Evolutionary conservation across 2,113 vertebrate genomes (phyloP), one percentile per base, ranked within the genome.

Genomic region (Python bivittatus): DNA sequence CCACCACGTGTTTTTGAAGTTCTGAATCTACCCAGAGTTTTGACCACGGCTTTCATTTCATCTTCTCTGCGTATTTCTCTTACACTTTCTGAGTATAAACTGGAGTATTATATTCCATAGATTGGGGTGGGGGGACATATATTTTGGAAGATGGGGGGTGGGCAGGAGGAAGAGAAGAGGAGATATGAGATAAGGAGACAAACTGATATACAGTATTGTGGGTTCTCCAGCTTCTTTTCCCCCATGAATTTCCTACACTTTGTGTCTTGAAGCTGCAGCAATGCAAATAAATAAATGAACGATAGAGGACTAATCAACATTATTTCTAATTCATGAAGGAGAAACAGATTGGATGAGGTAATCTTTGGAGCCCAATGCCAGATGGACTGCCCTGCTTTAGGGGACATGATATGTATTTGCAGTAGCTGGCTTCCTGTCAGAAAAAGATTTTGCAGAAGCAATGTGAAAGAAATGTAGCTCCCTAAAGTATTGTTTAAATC

Each of bases 251-350:
- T n/a, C 61, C 93, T 89, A 27, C 13, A 6, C 1, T 20, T 79
- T 27, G 0, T 88, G 1, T 33, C 91, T 25, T 84, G 57, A 4
- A 11, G 52, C 84, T 20, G n/a, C 93, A 85, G 90, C 25, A 53
- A 1, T 27, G 84, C 88, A 25, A 29, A 23, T 22, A 10, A 23
- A 48, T 5, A 13, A 17, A 6, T 84, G 33, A 27, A 3, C 48
- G n/a, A 42, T 42, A 42, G 33, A 89, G 61, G 54, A 33, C 83
- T 20, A 20, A 53, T 44, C 86, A 94, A 92, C 83, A 89, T 29
- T 33, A 87, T 29, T 12, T 90, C 93, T 42, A 6, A 27, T 64
- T 93, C 84, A 64, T 90, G 93, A 60, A 95, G 27, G 20, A 90
- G 85, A 88, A 87, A 13, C 53, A 25, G 33, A 92, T 20, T 56